Percentiles rank a stretch among this genome's conserved stretches.
These are phyloP conservation scores for Sylvietta virens DNA, from an alignment of 2,113 vertebrate species.

Conservation along the genomic window DNA sequence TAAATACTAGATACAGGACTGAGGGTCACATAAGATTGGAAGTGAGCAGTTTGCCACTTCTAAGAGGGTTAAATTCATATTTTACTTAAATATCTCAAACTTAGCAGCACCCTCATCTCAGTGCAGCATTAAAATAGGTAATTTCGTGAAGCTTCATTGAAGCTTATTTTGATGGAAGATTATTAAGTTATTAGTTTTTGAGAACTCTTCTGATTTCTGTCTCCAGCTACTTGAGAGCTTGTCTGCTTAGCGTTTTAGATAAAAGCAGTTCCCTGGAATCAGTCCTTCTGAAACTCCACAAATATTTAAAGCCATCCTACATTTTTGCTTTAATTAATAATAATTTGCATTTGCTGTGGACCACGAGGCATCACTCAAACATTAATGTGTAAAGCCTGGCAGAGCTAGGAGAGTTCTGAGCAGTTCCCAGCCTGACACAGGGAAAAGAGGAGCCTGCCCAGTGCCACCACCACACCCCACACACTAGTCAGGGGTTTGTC, in stretches of 20 bases:
- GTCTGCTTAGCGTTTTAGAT: conserved; percentile 14
- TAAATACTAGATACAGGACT: neutral
- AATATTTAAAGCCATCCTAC: conserved; percentile 32
- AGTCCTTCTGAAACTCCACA: neutral
- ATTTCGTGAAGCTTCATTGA: neutral
- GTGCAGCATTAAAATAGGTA: neutral
- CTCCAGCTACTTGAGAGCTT: neutral
- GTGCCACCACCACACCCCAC: neutral
- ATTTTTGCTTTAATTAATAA: conserved; percentile 39
- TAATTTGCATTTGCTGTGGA: neutral
- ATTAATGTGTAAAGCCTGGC: neutral
- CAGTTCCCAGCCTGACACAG: neutral
- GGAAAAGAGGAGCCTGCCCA: neutral
- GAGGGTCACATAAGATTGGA: neutral
- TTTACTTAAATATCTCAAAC: neutral
- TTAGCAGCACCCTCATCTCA: neutral
- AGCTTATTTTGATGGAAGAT: neutral
- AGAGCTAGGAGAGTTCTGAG: neutral
- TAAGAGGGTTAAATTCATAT: neutral
- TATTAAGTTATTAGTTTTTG: neutral
- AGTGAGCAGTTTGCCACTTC: neutral
- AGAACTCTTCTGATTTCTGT: neutral
- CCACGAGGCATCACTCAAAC: neutral
- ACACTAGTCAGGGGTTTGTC: neutral
- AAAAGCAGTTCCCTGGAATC: neutral